Evolutionary conservation across 2,113 vertebrate species (phyloP).

Genomic region (Pedetes capensis): DNA sequence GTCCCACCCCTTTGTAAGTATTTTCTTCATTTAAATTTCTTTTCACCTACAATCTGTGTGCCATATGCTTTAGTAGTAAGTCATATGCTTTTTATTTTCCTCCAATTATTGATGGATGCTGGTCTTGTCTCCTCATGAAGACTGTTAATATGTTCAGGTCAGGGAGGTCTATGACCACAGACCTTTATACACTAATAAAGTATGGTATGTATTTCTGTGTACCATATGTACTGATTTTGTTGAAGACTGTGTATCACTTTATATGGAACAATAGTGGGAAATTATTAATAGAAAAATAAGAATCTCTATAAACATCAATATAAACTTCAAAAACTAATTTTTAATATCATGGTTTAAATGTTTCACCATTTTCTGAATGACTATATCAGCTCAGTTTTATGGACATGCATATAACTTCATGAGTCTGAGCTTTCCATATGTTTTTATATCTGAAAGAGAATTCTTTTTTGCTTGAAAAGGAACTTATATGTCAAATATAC

Average conservation of each 20-base stretch:
- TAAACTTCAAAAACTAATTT: not conserved
- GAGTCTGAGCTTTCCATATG: not conserved
- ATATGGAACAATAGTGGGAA: not conserved
- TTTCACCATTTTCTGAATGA: not conserved
- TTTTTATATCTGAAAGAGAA: not conserved
- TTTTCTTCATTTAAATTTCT: not conserved
- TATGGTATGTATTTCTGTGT: not conserved
- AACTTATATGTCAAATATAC: not conserved
- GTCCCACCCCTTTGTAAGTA: not conserved
- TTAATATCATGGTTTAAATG: not conserved
- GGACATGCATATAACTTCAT: not conserved
- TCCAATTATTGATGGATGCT: not conserved
- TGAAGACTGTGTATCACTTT: not conserved
- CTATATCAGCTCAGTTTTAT: not conserved
- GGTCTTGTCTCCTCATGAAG: not conserved
- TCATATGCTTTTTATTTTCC: not conserved
- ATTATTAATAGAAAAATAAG: not conserved
- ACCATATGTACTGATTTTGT: not conserved
- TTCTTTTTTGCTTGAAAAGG: not conserved
- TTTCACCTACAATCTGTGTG: not conserved
- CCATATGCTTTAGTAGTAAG: not conserved
- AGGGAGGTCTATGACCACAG: not conserved
- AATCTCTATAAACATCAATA: not conserved
- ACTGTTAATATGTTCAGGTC: not conserved
- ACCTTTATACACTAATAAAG: not conserved